Evolutionary conservation across 2,888 invertebrate species (phyloP).

Genomic region (Cephus nigrinus): DNA sequence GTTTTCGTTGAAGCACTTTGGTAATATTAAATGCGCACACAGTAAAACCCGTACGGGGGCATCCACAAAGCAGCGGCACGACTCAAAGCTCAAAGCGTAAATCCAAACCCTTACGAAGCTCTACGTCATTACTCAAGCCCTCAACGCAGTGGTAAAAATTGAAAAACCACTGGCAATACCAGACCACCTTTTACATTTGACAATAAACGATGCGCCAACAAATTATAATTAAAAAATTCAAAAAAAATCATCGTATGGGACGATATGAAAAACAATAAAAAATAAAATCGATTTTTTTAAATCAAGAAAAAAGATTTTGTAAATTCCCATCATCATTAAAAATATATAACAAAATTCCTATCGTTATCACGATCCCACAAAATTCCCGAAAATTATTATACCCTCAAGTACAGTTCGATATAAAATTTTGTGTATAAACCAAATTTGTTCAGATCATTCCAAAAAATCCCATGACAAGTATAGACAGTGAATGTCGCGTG

Average conservation of each 20-base stretch:
- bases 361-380: background rate
- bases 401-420: background rate
- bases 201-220: constrained; percentile 6
- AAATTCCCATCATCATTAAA: background rate
- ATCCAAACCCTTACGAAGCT: background rate
- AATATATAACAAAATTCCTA: background rate
- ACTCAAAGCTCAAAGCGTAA: constrained; percentile 54
- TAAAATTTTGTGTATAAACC: background rate
- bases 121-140: background rate
- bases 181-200: constrained; percentile 1
- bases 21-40: constrained; percentile 59
- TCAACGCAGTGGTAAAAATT: constrained; percentile 17
- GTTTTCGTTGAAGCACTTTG: constrained; percentile 60
- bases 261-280: background rate
- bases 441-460: background rate
- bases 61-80: constrained; percentile 56
- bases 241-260: background rate
- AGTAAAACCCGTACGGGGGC: constrained; percentile 44
- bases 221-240: constrained; percentile 27
- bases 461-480: background rate
- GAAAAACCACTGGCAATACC: constrained; percentile 19
- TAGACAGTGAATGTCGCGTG: background rate
- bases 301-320: background rate
- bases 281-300: background rate
- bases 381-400: background rate